These are phyloP conservation scores for Eclectus roratus DNA, from an alignment of 2,113 vertebrate genomes.

Conservation along the genomic window DNA sequence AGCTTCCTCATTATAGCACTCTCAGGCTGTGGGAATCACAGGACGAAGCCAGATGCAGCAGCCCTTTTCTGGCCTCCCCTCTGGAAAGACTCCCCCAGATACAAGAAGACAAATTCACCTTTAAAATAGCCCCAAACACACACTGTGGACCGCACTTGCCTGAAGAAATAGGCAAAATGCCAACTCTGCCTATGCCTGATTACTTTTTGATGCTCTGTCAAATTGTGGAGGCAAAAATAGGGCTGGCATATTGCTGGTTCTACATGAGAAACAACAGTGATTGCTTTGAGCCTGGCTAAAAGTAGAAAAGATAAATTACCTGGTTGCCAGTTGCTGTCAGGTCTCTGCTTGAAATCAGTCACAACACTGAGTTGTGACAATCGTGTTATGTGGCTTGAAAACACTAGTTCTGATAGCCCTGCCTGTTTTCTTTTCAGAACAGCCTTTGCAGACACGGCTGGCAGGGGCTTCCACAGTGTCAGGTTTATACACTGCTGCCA, in stretches of 20 bases:
- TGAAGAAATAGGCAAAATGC: background rate
- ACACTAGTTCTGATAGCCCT: background rate
- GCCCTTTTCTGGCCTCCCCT: background rate
- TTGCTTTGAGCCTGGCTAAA: background rate
- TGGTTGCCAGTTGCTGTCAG: slow-evolving; percentile 7
- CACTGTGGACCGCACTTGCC: background rate
- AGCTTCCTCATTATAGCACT: background rate
- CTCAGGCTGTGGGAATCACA: background rate
- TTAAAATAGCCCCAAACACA: background rate
- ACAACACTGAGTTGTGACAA: background rate
- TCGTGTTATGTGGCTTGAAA: background rate
- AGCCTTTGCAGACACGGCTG: background rate
- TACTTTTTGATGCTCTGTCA: background rate
- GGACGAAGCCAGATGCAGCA: background rate
- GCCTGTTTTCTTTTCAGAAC: background rate
- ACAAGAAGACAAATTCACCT: background rate
- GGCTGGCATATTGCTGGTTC: background rate
- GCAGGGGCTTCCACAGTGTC: background rate
- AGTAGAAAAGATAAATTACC: slow-evolving; percentile 36
- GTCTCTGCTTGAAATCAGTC: slow-evolving; percentile 13
- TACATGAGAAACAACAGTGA: slow-evolving; percentile 27
- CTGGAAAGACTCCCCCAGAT: background rate
- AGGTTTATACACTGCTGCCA: background rate
- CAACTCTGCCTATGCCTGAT: background rate
- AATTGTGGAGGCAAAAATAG: background rate